Conservation (phyloP, 1,140 invertebrate genomes). For the Mactra quadrangularis region DNA sequence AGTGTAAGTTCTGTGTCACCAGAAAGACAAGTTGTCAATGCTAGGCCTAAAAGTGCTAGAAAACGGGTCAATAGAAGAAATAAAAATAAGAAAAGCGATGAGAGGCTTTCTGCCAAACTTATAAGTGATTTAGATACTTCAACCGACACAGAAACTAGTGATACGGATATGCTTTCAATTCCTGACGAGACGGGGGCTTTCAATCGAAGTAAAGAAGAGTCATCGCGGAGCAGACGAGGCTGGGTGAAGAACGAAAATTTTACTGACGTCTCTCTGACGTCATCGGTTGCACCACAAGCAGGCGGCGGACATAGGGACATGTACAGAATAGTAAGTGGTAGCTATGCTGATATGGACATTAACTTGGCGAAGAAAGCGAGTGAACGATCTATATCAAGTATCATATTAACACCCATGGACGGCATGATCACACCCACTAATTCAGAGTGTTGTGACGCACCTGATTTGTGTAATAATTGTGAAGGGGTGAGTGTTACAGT, state of each 20-base stretch:
- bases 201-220: slow-evolving; percentile 35
- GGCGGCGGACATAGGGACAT: slow-evolving; percentile 63
- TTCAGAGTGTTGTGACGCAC: slow-evolving; percentile 70
- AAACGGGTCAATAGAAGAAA: slow-evolving; percentile 21
- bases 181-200: slow-evolving; percentile 71
- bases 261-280: slow-evolving; percentile 59
- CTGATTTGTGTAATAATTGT: slow-evolving; percentile 68
- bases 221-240: slow-evolving; percentile 32
- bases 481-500: slow-evolving; percentile 71
- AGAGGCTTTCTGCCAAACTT: slow-evolving; percentile 14
- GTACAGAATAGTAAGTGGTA: slow-evolving; percentile 73
- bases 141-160: slow-evolving; percentile 66
- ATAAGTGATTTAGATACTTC: slow-evolving; percentile 67
- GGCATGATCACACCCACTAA: slow-evolving; percentile 70
- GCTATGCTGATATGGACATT: slow-evolving; percentile 65
- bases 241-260: slow-evolving; percentile 67
- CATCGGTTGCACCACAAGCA: slow-evolving; percentile 62
- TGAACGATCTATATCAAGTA: slow-evolving; percentile 78
- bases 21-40: slow-evolving; percentile 28
- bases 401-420: slow-evolving; percentile 74
- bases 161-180: slow-evolving; percentile 72
- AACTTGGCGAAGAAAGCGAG: slow-evolving; percentile 76
- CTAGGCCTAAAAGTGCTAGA: slow-evolving; percentile 61
- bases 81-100: slow-evolving; percentile 49
- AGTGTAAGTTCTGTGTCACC: slow-evolving; percentile 43